Conservation (phyloP, 2,888 invertebrate genomes). For the Tenthredo amoena region DNA sequence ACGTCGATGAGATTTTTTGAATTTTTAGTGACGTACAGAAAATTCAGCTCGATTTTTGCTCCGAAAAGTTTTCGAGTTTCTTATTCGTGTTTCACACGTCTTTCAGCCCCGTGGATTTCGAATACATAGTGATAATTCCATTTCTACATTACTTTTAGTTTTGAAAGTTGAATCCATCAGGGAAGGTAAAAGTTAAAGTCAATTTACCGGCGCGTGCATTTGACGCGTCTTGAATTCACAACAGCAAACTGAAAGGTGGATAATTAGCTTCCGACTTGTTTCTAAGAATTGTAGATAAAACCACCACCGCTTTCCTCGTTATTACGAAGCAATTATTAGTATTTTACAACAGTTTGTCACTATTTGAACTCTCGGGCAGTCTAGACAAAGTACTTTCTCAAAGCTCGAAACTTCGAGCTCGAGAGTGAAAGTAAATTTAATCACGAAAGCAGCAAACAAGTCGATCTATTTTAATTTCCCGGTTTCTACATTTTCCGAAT, state of each 20-base stretch:
- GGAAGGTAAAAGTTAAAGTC: not conserved
- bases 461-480: not conserved
- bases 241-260: not conserved
- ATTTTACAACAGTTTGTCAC: not conserved
- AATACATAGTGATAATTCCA: not conserved
- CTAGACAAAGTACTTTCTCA: not conserved
- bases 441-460: conserved; percentile 9
- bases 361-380: not conserved
- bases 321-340: not conserved
- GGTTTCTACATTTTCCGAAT: not conserved
- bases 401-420: not conserved
- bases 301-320: not conserved
- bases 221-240: not conserved
- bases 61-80: not conserved
- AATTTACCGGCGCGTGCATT: not conserved
- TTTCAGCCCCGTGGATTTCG: not conserved
- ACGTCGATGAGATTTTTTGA: not conserved
- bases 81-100: not conserved
- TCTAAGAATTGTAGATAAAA: not conserved
- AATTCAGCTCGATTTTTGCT: not conserved
- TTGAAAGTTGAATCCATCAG: not conserved
- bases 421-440: not conserved
- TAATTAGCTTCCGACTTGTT: not conserved
- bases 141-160: not conserved
- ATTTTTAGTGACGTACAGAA: not conserved